Conservation (phyloP, 2,888 invertebrate genomes). For the Drosophila ustulata region DNA sequence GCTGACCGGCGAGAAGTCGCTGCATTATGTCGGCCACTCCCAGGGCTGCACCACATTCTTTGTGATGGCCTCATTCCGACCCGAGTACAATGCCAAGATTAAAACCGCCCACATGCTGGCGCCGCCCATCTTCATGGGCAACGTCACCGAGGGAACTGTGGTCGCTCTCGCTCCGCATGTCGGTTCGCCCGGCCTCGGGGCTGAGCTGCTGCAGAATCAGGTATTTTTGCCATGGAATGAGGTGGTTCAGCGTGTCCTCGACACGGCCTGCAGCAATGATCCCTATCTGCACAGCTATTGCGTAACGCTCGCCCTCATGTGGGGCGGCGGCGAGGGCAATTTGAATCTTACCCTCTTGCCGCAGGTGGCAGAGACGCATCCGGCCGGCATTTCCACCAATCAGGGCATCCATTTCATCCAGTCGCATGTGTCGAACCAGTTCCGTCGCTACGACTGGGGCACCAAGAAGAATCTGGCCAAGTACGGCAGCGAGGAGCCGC, state of each 20-base stretch:
- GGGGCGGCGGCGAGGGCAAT: constrained; percentile 72
- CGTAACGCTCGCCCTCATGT: constrained; percentile 65
- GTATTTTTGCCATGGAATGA: constrained; percentile 86
- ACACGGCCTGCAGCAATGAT: constrained; percentile 70
- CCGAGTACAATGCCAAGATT: constrained; percentile 86
- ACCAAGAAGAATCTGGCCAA: constrained; percentile 55
- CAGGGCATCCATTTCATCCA: constrained; percentile 80
- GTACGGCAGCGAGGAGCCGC: constrained; percentile 66
- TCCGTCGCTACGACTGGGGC: constrained; percentile 76
- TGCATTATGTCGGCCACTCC: constrained; percentile 88
- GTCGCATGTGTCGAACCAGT: constrained; percentile 61
- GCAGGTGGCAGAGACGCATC: constrained; percentile 77
- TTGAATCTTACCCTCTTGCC: constrained; percentile 75
- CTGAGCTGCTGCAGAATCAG: constrained; percentile 76
- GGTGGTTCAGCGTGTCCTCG: constrained; percentile 67
- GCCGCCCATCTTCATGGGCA: constrained; percentile 88
- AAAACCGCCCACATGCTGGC: constrained; percentile 86
- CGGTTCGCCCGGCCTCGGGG: constrained; percentile 62
- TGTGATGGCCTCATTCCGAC: constrained; percentile 84
- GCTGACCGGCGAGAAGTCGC: constrained; percentile 84
- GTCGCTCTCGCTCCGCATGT: constrained; percentile 82
- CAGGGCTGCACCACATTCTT: constrained; percentile 86
- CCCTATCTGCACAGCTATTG: constrained; percentile 65
- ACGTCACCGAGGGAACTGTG: constrained; percentile 86
- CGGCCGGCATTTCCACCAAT: constrained; percentile 80